Conservation (phyloP, 2,888 invertebrate genomes). For the Ephialtes manifestator region DNA sequence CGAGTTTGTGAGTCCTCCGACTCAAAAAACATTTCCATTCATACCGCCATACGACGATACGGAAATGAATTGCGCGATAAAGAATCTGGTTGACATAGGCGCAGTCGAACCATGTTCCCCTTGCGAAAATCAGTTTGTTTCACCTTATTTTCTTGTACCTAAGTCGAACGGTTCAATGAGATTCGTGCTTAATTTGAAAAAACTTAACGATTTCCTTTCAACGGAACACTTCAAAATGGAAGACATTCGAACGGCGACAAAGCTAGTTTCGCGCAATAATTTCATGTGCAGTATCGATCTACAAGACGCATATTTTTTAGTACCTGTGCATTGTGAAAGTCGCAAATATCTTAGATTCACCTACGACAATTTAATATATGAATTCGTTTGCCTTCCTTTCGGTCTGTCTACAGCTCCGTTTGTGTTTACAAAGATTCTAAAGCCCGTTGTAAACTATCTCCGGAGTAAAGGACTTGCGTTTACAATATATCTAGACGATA, state of each 20-base stretch:
- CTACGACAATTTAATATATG: conserved; percentile 9
- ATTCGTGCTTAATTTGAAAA: conserved; percentile 69
- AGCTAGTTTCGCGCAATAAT: conserved; percentile 18
- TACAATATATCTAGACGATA: conserved; percentile 62
- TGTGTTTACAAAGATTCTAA: conserved; percentile 39
- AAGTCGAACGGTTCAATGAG: conserved; percentile 63
- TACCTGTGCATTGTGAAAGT: conserved; percentile 22
- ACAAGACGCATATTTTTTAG: too few relatives aligned
- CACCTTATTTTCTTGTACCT: conserved; percentile 47
- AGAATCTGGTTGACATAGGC: conserved; percentile 35
- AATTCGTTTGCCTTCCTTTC: conserved; percentile 36
- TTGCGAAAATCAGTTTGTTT: conserved; percentile 54
- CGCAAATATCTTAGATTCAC: conserved; percentile 47
- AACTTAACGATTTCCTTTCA: conserved; percentile 63
- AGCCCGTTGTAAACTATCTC: conserved; percentile 45
- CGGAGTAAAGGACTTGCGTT: conserved; percentile 32
- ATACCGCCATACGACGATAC: conserved; percentile 28
- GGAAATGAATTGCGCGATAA: conserved; percentile 45
- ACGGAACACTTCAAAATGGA: conserved; percentile 67
- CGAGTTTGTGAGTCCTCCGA: conserved; percentile 22
- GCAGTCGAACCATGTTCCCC: conserved; percentile 47
- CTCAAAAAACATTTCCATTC: conserved; percentile 8
- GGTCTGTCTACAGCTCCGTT: conserved; percentile 30
- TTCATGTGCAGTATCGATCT: conserved; percentile 38
- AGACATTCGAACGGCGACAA: conserved; percentile 29